Percentiles rank a stretch among this genome's conserved stretches.
Evolutionary conservation across 2,888 invertebrate genomes (phyloP).

Genomic region (Philonicus albiceps): DNA sequence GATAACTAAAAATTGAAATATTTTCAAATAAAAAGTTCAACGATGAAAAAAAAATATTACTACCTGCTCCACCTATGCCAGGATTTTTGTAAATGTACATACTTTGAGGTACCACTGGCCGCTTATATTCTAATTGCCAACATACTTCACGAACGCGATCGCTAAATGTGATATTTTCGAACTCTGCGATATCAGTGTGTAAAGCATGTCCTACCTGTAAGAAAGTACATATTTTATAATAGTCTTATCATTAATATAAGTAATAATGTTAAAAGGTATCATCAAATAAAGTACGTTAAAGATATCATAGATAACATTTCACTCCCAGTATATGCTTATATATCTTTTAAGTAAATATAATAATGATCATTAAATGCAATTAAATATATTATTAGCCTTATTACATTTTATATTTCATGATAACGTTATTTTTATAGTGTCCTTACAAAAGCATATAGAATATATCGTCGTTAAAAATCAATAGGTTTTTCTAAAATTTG

Average conservation of each 20-base stretch:
- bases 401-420: too few relatives aligned
- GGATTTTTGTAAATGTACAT: constrained; percentile 99
- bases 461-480: too few relatives aligned
- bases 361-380: too few relatives aligned
- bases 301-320: too few relatives aligned
- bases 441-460: too few relatives aligned
- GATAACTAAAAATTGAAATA: constrained; percentile 63
- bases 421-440: too few relatives aligned
- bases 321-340: too few relatives aligned
- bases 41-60: constrained; percentile 36
- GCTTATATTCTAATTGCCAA: constrained; percentile 74
- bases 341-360: too few relatives aligned
- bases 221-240: not conserved
- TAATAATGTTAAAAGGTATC: too few relatives aligned
- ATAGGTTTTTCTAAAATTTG: too few relatives aligned
- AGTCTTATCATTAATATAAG: not conserved
- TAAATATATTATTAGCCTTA: too few relatives aligned
- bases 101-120: constrained; percentile 90
- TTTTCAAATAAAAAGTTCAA: not conserved
- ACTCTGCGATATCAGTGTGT: constrained; percentile 81
- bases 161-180: constrained; percentile 83
- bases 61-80: constrained; percentile 87
- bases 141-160: constrained; percentile 81
- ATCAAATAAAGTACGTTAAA: too few relatives aligned
- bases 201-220: constrained; percentile 84